Evolutionary conservation across 2,888 invertebrate genomes (phyloP).

Genomic region (Apamea anceps): DNA sequence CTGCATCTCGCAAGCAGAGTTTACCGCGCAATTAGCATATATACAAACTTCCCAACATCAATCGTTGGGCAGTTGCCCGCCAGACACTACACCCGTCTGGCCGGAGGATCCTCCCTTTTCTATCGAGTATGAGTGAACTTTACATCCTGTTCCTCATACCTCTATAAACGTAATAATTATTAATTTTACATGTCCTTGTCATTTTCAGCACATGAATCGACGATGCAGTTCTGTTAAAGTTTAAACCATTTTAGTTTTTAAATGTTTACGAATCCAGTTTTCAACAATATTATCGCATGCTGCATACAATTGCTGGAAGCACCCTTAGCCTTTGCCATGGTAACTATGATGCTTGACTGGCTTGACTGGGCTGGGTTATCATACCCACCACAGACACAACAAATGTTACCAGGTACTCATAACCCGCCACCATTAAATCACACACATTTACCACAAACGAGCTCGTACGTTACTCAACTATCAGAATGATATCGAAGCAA

Average conservation of each 20-base stretch:
- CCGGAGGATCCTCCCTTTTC: too few species aligned
- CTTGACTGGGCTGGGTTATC: not conserved
- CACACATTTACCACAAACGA: conserved; percentile 64
- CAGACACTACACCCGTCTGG: too few species aligned
- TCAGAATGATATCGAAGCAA: conserved; percentile 81
- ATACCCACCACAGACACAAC: not conserved
- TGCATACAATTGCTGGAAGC: not conserved
- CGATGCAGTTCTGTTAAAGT: too few species aligned
- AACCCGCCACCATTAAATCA: conserved; percentile 46
- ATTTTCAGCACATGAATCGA: not conserved
- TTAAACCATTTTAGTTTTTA: not conserved
- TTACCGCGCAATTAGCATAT: too few species aligned
- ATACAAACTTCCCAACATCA: too few species aligned
- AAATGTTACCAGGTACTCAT: not conserved
- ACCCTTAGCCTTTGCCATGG: not conserved
- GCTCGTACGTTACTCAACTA: conserved; percentile 80
- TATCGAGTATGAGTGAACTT: too few species aligned
- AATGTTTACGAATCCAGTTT: not conserved
- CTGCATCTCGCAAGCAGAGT: too few species aligned
- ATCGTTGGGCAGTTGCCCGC: too few species aligned
- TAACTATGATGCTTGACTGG: not conserved
- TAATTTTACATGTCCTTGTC: not conserved
- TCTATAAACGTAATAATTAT: not conserved
- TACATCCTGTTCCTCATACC: too few species aligned
- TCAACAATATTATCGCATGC: not conserved